Conservation (phyloP, 1,140 invertebrate genomes). For the Atta texana region DNA sequence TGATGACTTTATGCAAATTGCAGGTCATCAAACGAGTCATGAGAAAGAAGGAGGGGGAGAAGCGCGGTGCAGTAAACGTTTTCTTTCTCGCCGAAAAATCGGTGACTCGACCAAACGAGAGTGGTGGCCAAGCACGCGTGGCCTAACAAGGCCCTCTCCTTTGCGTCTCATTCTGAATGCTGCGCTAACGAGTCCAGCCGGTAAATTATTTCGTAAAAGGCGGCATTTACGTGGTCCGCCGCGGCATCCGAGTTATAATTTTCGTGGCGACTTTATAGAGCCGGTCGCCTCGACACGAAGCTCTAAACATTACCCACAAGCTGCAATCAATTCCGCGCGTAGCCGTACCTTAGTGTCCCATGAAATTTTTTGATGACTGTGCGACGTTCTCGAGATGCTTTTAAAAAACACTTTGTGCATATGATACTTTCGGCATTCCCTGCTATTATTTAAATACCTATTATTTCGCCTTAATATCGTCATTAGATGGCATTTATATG, state of each 20-base stretch:
- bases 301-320: slow-evolving; percentile 68
- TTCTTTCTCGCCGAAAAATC: slow-evolving; percentile 59
- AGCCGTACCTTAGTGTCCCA: slow-evolving; percentile 19
- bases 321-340: slow-evolving; percentile 70
- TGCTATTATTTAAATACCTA: slow-evolving; percentile 34
- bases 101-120: neutral
- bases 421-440: slow-evolving; percentile 9
- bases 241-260: slow-evolving; percentile 75
- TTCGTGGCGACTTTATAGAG: slow-evolving; percentile 75
- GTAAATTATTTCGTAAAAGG: slow-evolving; percentile 77
- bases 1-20: slow-evolving; percentile 68
- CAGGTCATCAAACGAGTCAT: slow-evolving; percentile 53
- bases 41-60: neutral
- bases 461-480: slow-evolving; percentile 8
- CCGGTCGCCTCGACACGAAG: slow-evolving; percentile 54
- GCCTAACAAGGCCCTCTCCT: slow-evolving; percentile 70
- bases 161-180: slow-evolving; percentile 71
- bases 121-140: slow-evolving; percentile 38
- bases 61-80: neutral
- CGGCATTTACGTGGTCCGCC: slow-evolving; percentile 67
- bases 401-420: slow-evolving; percentile 30
- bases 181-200: slow-evolving; percentile 73
- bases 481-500: neutral
- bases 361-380: slow-evolving; percentile 34
- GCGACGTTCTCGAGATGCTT: slow-evolving; percentile 5